Percentiles rank a stretch among this genome's conserved stretches.
phyloP scores from a whole-genome alignment of 2,797 vertebrate species.

The Botia almorhae region DNA sequence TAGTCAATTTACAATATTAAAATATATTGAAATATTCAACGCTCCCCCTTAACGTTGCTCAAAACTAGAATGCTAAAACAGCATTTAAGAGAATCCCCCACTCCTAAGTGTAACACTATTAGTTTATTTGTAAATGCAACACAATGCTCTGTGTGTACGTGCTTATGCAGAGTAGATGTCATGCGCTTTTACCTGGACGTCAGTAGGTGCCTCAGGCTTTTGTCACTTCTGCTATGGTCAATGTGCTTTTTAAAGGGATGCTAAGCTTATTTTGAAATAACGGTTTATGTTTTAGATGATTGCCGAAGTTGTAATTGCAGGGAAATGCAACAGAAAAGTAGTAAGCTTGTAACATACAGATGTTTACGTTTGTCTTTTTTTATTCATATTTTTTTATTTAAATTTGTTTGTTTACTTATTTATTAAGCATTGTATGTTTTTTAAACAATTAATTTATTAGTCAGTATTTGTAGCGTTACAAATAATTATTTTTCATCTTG shows the following conservation, averaged over 20 bases:
- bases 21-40: not conserved
- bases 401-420: conserved; percentile 46
- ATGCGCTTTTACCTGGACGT: conserved; percentile 38
- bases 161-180: conserved; percentile 48
- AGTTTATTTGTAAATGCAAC: conserved; percentile 51
- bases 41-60: conserved; percentile 34
- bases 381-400: conserved; percentile 11
- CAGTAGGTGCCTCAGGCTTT: conserved; percentile 37
- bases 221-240: not conserved
- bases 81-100: conserved; percentile 24
- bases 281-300: not conserved
- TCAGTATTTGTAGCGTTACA: no score
- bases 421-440: conserved; percentile 37
- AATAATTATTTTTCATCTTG: conserved; percentile 42
- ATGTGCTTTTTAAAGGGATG: conserved; percentile 12
- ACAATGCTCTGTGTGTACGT: conserved; percentile 37
- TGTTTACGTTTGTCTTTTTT: conserved; percentile 10
- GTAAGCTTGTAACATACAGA: conserved; percentile 18
- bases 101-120: conserved; percentile 9
- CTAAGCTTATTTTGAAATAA: conserved; percentile 15
- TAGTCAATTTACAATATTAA: no score
- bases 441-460: conserved; percentile 31
- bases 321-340: not conserved
- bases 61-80: conserved; percentile 41
- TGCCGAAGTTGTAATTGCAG: not conserved